Evolutionary conservation across 2,888 invertebrate genomes (phyloP).

Genomic region (Atrina japonica): DNA sequence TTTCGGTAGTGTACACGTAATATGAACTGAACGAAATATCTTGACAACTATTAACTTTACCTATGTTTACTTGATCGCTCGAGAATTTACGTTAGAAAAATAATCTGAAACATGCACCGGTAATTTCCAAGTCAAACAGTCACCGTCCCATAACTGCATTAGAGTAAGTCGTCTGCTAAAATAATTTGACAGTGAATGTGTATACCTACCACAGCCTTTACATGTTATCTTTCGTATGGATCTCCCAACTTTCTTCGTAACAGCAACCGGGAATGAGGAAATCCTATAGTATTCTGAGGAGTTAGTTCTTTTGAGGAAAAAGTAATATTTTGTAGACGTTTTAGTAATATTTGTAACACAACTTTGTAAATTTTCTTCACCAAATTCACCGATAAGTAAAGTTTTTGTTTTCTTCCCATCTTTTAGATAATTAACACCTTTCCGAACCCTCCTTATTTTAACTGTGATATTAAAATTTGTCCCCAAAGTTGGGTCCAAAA

Average conservation of each 20-base stretch:
- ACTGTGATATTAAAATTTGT: slow-evolving; percentile 43
- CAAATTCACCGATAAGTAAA: slow-evolving; percentile 48
- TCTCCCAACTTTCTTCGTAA: slow-evolving; percentile 29
- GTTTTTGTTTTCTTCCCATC: slow-evolving; percentile 37
- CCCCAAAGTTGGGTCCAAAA: slow-evolving; percentile 16
- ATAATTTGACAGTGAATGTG: slow-evolving; percentile 3
- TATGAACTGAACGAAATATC: too few species aligned
- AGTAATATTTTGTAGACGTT: slow-evolving; percentile 27
- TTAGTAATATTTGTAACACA: slow-evolving; percentile 36
- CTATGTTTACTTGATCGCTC: too few species aligned
- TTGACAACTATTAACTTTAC: too few species aligned
- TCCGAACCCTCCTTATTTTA: slow-evolving; percentile 40
- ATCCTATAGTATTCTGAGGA: slow-evolving; percentile 23
- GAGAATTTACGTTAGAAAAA: too few species aligned
- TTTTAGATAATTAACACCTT: slow-evolving; percentile 36
- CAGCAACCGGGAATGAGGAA: slow-evolving; percentile 39
- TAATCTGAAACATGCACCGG: too few species aligned
- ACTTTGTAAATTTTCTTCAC: slow-evolving; percentile 33
- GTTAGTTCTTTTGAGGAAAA: slow-evolving; percentile 36
- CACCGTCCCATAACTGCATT: too few species aligned
- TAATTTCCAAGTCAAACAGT: too few species aligned
- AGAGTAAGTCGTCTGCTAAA: too few species aligned
- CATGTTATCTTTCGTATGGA: slow-evolving; percentile 37
- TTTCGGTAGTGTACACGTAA: too few species aligned
- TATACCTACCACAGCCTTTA: slow-evolving; percentile 42